These are phyloP conservation scores for Dione juno DNA, from an alignment of 2,888 invertebrate genomes.

Conservation along the genomic window DNA sequence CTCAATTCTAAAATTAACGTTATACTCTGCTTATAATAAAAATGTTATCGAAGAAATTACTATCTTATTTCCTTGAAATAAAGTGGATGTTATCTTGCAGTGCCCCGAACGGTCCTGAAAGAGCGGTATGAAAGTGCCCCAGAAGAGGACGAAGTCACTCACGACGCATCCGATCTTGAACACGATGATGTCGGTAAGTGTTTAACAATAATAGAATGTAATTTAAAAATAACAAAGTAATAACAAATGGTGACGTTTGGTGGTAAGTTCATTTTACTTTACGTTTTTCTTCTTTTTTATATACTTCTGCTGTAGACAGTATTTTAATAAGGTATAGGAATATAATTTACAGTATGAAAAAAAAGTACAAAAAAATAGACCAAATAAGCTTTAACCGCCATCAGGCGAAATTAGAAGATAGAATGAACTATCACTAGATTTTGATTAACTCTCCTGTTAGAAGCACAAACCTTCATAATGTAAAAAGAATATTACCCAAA, in stretches of 20 bases:
- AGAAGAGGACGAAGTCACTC: conserved; percentile 89
- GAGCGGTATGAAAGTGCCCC: conserved; percentile 91
- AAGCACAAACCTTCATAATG: no score
- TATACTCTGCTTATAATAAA: conserved; percentile 52
- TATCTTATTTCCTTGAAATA: conserved; percentile 51
- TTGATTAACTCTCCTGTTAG: no score
- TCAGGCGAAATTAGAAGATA: no score
- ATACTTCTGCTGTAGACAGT: not conserved
- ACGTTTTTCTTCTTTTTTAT: not conserved
- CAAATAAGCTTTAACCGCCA: no score
- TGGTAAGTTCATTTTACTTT: not conserved
- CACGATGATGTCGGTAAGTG: conserved; percentile 82
- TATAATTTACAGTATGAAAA: no score
- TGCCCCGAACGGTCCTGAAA: conserved; percentile 91
- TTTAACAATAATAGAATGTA: conserved; percentile 38
- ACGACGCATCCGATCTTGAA: conserved; percentile 76
- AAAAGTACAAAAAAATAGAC: no score
- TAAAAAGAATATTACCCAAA: no score
- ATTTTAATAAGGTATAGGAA: no score
- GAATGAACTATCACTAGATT: no score
- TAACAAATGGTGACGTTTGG: not conserved
- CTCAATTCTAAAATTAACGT: conserved; percentile 73
- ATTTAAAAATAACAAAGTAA: not conserved
- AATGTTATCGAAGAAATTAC: conserved; percentile 35
- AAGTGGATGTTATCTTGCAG: conserved; percentile 79